phyloP scores from a whole-genome alignment of 2,888 invertebrate species.

The Sylvicola cinctus region DNA sequence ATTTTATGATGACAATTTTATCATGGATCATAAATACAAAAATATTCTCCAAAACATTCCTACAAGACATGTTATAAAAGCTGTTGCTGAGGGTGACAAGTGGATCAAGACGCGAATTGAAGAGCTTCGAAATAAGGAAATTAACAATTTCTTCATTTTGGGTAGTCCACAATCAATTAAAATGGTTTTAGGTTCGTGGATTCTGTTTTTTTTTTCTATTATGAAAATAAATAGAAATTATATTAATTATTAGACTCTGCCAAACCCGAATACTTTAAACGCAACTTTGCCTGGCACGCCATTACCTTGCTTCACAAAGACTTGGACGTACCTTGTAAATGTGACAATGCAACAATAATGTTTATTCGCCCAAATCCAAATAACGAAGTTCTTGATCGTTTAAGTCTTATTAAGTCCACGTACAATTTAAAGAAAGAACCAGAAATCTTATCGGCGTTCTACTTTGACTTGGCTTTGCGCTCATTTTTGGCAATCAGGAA shows the following conservation, averaged over 20 bases:
- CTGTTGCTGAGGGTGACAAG: slow-evolving; percentile 34
- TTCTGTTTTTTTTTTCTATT: background rate
- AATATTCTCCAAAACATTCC: slow-evolving; percentile 75
- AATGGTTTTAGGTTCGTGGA: slow-evolving; percentile 40
- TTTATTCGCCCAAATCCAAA: slow-evolving; percentile 46
- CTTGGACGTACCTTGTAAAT: slow-evolving; percentile 48
- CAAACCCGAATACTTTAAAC: slow-evolving; percentile 53
- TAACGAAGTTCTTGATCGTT: slow-evolving; percentile 31
- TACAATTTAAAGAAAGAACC: slow-evolving; percentile 49
- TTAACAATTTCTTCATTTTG: slow-evolving; percentile 75
- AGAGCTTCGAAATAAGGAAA: slow-evolving; percentile 57
- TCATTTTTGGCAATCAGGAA: slow-evolving; percentile 55
- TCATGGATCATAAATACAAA: slow-evolving; percentile 89
- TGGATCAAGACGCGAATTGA: slow-evolving; percentile 40
- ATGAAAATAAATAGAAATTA: too few relatives aligned
- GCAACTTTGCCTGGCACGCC: slow-evolving; percentile 76
- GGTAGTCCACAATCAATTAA: slow-evolving; percentile 52
- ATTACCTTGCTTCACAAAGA: slow-evolving; percentile 58
- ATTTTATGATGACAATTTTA: slow-evolving; percentile 28
- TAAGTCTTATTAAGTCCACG: slow-evolving; percentile 46
- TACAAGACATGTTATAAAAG: slow-evolving; percentile 69
- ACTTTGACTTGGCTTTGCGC: slow-evolving; percentile 63
- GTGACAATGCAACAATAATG: slow-evolving; percentile 56
- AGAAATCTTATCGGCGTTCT: slow-evolving; percentile 63
- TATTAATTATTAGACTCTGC: slow-evolving; percentile 33